These are phyloP conservation scores for Laticauda colubrina DNA, from an alignment of 2,113 vertebrate species.

Conservation along the genomic window DNA sequence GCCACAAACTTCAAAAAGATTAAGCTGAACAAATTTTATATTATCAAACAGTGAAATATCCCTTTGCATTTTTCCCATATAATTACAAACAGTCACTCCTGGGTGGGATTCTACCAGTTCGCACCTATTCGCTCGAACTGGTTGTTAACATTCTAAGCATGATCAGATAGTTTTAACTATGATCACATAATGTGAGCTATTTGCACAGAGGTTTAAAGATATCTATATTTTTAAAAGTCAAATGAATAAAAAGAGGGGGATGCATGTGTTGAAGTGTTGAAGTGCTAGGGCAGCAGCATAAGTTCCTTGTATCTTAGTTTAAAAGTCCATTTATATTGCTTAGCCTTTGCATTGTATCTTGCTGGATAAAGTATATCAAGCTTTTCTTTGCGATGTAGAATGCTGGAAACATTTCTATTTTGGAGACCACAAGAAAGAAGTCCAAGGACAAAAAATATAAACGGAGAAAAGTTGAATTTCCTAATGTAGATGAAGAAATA, in stretches of 20 bases:
- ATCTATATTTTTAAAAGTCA: neutral
- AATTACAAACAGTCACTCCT: neutral
- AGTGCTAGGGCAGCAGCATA: neutral
- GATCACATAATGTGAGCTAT: neutral
- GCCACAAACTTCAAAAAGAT: neutral
- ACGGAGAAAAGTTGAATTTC: conserved; percentile 62
- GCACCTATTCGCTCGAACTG: too few species aligned
- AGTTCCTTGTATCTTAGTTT: neutral
- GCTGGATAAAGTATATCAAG: neutral
- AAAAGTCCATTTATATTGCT: neutral
- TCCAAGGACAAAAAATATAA: conserved; percentile 68
- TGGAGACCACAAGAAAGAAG: conserved; percentile 72
- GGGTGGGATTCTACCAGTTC: too few species aligned
- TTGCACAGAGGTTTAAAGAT: neutral
- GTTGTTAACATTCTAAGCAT: too few species aligned
- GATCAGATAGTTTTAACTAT: neutral
- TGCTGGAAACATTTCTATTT: conserved; percentile 65
- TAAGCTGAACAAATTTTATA: neutral
- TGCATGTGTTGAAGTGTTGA: neutral
- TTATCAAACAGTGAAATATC: neutral
- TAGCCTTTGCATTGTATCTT: neutral
- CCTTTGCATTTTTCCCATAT: neutral
- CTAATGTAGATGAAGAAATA: conserved; percentile 67
- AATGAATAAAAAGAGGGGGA: neutral
- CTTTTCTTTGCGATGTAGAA: conserved; percentile 55